Evolutionary conservation across 2,888 invertebrate genomes (phyloP), one percentile per base, ranked within the genome.

Genomic region (Tenthredo amoena): DNA sequence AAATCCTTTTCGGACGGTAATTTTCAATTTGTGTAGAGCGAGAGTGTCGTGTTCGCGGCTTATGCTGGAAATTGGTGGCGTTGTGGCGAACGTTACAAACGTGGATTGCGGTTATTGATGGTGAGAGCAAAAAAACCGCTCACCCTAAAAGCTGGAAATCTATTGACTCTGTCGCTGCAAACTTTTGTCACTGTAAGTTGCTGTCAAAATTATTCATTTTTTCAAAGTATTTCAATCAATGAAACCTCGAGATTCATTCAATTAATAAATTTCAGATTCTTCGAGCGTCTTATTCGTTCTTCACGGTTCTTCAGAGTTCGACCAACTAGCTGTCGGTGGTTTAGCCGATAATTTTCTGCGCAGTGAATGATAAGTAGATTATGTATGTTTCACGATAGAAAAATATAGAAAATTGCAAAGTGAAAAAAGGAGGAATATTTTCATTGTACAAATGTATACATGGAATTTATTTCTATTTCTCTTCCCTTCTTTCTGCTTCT

Each of bases 11-110:
- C 40, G 1, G 18, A 18, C 34, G 55, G 50, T 79, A 34, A 72
- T 18, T 40, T 72, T 82, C 15, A 71, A 79, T 86, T 43, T 86
- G 87, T 87, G 26, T 86, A 92, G 92, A 91, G 91, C 81, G 82
- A 88, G 74, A 88, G 88, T 43, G 77, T 91, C 18, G 87, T 85
- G 7, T 82, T 85, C 0, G 90, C 90, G 9, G 89, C 89, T 31
- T 91, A 90, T 68, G 86, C 88, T 4, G 89, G 88, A 18, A 87
- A 89, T 62, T 92, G 91, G 92, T 91, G 91, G 90, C 86, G 88
- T 85, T 88, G 87, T 12, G 87, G 86, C n/a, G 77, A 88, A 72
- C 43, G 86, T 26, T 90, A 90, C 47, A 91, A 90, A 85, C 88
- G 87, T 55, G 86, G 88, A 10, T 83, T 91, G 72, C 87, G 86